phyloP scores from a whole-genome alignment of 2,797 vertebrate genomes.

The Tangara arthus region DNA sequence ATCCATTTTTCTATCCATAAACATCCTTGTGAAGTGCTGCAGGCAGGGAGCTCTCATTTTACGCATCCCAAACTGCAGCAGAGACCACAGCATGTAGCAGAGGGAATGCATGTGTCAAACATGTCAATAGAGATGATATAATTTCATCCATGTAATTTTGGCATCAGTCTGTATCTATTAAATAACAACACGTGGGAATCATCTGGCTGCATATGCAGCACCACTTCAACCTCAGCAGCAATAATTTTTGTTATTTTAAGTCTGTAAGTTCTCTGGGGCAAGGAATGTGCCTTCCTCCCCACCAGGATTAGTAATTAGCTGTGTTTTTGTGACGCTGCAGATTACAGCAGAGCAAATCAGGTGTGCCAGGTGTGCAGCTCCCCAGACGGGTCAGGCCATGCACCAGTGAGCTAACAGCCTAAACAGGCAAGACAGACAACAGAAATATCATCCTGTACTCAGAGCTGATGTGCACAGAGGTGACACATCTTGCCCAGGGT shows the following conservation, averaged over 20 bases:
- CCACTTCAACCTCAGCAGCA: not conserved
- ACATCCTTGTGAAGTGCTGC: not conserved
- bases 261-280: not conserved
- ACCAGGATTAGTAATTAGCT: not conserved
- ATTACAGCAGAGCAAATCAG: not conserved
- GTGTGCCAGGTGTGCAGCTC: conserved; percentile 13
- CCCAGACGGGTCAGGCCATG: not conserved
- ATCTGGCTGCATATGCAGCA: not conserved
- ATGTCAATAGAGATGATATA: not conserved
- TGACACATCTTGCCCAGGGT: conserved; percentile 39
- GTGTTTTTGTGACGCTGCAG: not conserved
- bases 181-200: not conserved
- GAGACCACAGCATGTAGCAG: not conserved
- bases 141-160: not conserved
- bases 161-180: not conserved
- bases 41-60: not conserved
- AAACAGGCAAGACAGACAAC: conserved; percentile 36
- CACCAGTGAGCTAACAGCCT: conserved; percentile 9
- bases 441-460: conserved; percentile 14
- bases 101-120: not conserved
- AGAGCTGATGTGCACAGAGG: not conserved
- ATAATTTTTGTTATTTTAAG: not conserved
- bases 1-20: not conserved
- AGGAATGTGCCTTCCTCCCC: not conserved
- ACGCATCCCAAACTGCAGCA: not conserved